Evolutionary conservation across 1,140 invertebrate species (phyloP).

Genomic region (Pseudachorutes palmiensis): DNA sequence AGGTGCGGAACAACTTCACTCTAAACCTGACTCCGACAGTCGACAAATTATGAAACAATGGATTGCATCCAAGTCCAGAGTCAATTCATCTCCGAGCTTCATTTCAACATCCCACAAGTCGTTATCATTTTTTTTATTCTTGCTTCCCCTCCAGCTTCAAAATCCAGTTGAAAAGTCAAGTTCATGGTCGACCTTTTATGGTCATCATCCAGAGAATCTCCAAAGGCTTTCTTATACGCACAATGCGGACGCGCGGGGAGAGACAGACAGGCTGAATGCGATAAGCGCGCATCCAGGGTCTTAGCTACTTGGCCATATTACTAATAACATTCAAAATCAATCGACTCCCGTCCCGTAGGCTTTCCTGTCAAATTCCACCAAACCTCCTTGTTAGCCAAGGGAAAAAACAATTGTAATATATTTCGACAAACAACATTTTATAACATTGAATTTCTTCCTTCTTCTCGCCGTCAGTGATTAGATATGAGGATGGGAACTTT

Average conservation of each 20-base stretch:
- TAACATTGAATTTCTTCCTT: not conserved
- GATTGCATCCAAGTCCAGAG: slow-evolving; percentile 3
- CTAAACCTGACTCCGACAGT: slow-evolving; percentile 21
- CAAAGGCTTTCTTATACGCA: not conserved
- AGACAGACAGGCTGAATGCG: no score
- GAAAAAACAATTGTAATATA: slow-evolving; percentile 6
- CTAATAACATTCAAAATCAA: not conserved
- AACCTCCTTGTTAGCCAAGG: slow-evolving; percentile 1
- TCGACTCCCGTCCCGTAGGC: slow-evolving; percentile 10
- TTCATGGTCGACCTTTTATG: not conserved
- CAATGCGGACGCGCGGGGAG: no score
- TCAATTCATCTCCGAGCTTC: slow-evolving; percentile 21
- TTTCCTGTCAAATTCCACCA: no score
- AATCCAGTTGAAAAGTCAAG: not conserved
- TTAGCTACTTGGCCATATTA: not conserved
- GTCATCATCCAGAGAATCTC: not conserved
- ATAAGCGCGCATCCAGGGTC: no score
- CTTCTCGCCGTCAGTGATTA: no score
- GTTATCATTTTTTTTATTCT: not conserved
- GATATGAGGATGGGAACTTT: not conserved
- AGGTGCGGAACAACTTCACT: slow-evolving; percentile 13
- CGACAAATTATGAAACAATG: slow-evolving; percentile 37
- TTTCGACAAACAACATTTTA: not conserved
- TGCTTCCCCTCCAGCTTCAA: not conserved
- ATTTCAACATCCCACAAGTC: slow-evolving; percentile 10